phyloP scores from a whole-genome alignment of 2,888 invertebrate species.

The Pyrrhosoma nymphula region DNA sequence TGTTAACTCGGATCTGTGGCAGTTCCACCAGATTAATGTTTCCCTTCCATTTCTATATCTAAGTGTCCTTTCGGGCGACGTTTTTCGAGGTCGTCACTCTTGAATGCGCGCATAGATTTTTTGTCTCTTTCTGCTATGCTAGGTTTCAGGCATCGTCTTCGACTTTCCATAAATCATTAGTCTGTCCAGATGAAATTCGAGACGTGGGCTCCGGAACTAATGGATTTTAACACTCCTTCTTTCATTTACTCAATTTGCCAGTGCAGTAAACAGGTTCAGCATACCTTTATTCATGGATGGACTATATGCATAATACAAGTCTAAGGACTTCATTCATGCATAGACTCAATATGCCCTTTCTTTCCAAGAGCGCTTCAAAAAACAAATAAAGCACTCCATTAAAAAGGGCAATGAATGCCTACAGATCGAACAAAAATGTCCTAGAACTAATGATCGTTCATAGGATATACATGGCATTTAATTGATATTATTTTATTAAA shows the following conservation, averaged over 20 bases:
- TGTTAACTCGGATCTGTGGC: not conserved
- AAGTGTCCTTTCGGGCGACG: not conserved
- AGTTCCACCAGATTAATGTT: not conserved
- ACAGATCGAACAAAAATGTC: too few species aligned
- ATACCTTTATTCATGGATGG: not conserved
- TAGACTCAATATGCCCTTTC: too few species aligned
- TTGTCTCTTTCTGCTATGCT: not conserved
- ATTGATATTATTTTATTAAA: too few species aligned
- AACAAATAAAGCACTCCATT: too few species aligned
- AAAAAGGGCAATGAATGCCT: too few species aligned
- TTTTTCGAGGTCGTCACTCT: not conserved
- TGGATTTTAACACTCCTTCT: not conserved
- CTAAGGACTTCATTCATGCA: too few species aligned
- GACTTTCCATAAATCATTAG: not conserved
- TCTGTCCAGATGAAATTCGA: not conserved
- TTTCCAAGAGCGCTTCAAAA: too few species aligned
- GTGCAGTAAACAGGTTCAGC: not conserved
- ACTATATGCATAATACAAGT: too few species aligned
- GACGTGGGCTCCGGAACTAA: not conserved
- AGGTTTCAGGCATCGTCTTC: not conserved
- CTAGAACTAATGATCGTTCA: too few species aligned
- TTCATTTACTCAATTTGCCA: not conserved
- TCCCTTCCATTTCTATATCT: not conserved
- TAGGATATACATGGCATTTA: too few species aligned
- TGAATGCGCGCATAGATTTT: not conserved